phyloP scores from a whole-genome alignment of 2,113 vertebrate genomes.

The Nerophis ophidion region DNA sequence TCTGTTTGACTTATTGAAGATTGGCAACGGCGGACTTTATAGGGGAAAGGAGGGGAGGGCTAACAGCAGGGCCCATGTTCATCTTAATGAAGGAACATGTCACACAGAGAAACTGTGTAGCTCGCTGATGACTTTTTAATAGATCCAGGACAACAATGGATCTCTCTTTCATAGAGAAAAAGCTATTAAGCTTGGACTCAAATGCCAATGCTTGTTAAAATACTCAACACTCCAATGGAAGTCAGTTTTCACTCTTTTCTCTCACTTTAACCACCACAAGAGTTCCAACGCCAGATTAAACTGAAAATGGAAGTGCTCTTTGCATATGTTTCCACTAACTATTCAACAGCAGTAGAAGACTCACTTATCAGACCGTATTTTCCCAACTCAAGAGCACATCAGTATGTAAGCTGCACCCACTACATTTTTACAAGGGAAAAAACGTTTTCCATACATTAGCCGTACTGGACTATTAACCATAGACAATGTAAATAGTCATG shows the following conservation, averaged over 20 bases:
- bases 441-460: too few relatives aligned
- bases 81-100: slow-evolving; percentile 8
- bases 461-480: too few relatives aligned
- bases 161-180: slow-evolving; percentile 1
- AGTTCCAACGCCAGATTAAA: too few relatives aligned
- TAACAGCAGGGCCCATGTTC: not conserved
- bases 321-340: too few relatives aligned
- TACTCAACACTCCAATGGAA: not conserved
- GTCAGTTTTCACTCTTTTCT: not conserved
- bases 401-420: too few relatives aligned
- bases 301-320: too few relatives aligned
- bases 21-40: not conserved
- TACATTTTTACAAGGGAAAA: too few relatives aligned
- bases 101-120: not conserved
- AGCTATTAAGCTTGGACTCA: not conserved
- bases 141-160: not conserved
- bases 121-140: slow-evolving; percentile 7
- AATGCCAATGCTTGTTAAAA: slow-evolving; percentile 7
- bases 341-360: too few relatives aligned
- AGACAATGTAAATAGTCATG: too few relatives aligned
- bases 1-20: not conserved
- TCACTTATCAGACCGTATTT: too few relatives aligned
- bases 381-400: too few relatives aligned
- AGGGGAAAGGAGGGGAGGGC: too few relatives aligned
- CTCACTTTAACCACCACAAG: not conserved